A percentile compares a stretch with the other conserved stretches of the same genome.
phyloP scores from a whole-genome alignment of 2,888 invertebrate genomes.

The Reticulitermes lucifugus region DNA sequence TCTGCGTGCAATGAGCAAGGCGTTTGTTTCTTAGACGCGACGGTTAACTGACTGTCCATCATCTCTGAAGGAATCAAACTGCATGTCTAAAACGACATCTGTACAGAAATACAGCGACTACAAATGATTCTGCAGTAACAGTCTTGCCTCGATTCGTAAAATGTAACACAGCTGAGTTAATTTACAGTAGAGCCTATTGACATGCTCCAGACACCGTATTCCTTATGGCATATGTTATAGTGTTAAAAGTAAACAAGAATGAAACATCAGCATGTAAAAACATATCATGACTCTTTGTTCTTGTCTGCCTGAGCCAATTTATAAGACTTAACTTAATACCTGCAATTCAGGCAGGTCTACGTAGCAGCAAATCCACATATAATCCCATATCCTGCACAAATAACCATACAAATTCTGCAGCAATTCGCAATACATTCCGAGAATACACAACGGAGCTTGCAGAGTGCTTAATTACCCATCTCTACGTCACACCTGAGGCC shows the following conservation, averaged over 20 bases:
- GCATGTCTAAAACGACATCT: too few relatives aligned
- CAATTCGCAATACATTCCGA: not conserved
- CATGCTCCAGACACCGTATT: too few relatives aligned
- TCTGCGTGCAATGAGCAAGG: too few relatives aligned
- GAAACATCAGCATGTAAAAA: not conserved
- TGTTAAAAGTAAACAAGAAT: not conserved
- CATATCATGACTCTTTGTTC: not conserved
- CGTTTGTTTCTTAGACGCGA: too few relatives aligned
- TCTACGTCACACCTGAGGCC: not conserved
- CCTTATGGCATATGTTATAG: not conserved
- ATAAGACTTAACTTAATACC: not conserved
- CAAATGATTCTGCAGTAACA: too few relatives aligned
- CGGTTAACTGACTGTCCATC: too few relatives aligned
- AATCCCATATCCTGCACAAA: not conserved
- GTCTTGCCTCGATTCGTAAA: too few relatives aligned
- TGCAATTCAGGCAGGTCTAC: not conserved
- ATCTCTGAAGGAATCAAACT: too few relatives aligned
- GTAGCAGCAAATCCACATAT: not conserved
- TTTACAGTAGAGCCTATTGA: too few relatives aligned
- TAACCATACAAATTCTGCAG: not conserved
- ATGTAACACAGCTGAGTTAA: too few relatives aligned
- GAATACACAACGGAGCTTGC: not conserved
- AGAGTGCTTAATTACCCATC: not conserved
- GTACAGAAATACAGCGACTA: too few relatives aligned
- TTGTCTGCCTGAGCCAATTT: not conserved